A percentile compares a stretch with the other conserved stretches of the same genome.
Conservation (phyloP, 35 echinoderm and acorn worm species). For the Lytechinus pictus region DNA sequence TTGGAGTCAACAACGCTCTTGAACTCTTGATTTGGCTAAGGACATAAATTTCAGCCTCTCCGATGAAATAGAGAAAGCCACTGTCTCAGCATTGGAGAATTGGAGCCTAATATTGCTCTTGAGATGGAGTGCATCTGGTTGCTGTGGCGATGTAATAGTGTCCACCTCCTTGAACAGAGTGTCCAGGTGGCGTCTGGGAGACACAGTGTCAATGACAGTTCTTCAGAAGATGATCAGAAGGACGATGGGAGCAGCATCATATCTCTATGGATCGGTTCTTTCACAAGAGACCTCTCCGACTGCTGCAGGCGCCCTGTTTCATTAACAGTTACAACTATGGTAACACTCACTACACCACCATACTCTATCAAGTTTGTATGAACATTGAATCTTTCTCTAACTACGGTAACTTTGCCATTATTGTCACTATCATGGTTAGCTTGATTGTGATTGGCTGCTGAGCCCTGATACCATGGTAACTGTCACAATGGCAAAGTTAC, state of each 20-base stretch:
- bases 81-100: not conserved
- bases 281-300: not conserved
- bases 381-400: too few relatives aligned
- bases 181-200: slow-evolving; percentile 35
- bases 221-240: not conserved
- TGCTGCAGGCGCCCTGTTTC: too few relatives aligned
- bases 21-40: not conserved
- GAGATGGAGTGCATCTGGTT: slow-evolving; percentile 39
- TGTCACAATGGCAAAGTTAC: too few relatives aligned
- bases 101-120: not conserved
- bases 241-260: not conserved
- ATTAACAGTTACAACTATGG: too few relatives aligned
- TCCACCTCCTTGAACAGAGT: slow-evolving; percentile 24
- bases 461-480: too few relatives aligned
- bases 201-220: slow-evolving; percentile 3
- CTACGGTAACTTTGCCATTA: too few relatives aligned
- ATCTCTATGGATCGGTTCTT: not conserved
- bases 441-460: too few relatives aligned
- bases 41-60: not conserved
- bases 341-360: too few relatives aligned
- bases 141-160: slow-evolving; percentile 27
- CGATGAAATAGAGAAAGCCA: not conserved
- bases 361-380: too few relatives aligned
- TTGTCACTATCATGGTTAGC: too few relatives aligned
- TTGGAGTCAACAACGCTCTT: not conserved